These are phyloP conservation scores for Aurelia aurita DNA, from an alignment of 30 jellyfish, hydroid and myxozoan genomes.

Conservation along the genomic window DNA sequence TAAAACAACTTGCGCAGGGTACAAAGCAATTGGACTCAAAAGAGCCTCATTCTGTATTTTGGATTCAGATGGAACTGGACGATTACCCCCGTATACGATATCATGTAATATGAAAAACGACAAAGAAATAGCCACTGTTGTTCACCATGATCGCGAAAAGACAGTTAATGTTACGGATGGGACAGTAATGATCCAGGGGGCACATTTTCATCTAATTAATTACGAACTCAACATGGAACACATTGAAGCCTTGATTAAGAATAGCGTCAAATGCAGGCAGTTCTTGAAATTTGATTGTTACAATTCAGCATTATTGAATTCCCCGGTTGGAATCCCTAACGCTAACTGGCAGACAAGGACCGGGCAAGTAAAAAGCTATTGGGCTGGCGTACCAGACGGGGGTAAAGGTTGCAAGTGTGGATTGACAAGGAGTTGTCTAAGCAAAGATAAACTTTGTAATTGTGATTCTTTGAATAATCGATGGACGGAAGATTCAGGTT, in stretches of 20 bases:
- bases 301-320: slow-evolving; percentile 73
- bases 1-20: slow-evolving; percentile 75
- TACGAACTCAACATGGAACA: slow-evolving; percentile 76
- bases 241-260: slow-evolving; percentile 76
- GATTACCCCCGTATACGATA: slow-evolving; percentile 73
- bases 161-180: slow-evolving; percentile 68
- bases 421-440: slow-evolving; percentile 69
- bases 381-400: slow-evolving; percentile 95
- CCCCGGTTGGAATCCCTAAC: slow-evolving; percentile 88
- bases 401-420: slow-evolving; percentile 94
- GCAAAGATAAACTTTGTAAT: slow-evolving; percentile 77
- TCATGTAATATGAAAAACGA: slow-evolving; percentile 50
- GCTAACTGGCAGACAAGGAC: slow-evolving; percentile 82
- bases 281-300: slow-evolving; percentile 72
- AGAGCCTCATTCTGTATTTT: slow-evolving; percentile 56
- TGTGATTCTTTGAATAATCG: slow-evolving; percentile 83
- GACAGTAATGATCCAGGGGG: slow-evolving; percentile 49
- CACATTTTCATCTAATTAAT: slow-evolving; percentile 59
- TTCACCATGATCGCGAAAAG: slow-evolving; percentile 70
- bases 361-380: slow-evolving; percentile 69
- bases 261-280: slow-evolving; percentile 80
- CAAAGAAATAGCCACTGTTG: slow-evolving; percentile 47
- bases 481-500: slow-evolving; percentile 90
- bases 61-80: slow-evolving; percentile 85
- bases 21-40: slow-evolving; percentile 51